These are phyloP conservation scores for Crocodylus rhombifer DNA, from an alignment of 2,797 vertebrate species.

Conservation along the genomic window DNA sequence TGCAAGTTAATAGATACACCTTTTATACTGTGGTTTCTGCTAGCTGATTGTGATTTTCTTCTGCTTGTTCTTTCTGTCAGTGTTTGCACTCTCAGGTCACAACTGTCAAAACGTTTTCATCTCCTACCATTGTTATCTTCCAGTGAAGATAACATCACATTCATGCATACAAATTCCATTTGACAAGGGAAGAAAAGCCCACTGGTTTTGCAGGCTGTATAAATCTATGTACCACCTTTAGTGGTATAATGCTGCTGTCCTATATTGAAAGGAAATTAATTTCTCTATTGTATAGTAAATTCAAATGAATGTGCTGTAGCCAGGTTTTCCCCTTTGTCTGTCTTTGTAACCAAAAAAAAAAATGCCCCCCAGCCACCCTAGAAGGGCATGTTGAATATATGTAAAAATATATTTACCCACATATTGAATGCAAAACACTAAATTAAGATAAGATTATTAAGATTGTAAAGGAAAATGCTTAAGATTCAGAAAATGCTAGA, in stretches of 20 bases:
- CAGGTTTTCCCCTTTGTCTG: not conserved
- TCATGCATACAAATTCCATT: conserved; percentile 9
- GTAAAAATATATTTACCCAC: not conserved
- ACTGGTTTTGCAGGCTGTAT: not conserved
- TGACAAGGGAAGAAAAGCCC: not conserved
- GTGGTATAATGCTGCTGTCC: not conserved
- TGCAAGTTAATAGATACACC: conserved; percentile 53
- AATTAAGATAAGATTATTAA: not conserved
- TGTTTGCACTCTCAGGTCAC: conserved; percentile 65
- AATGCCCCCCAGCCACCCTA: not conserved
- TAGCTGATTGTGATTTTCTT: conserved; percentile 41
- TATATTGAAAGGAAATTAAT: not conserved
- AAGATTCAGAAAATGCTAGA: not conserved
- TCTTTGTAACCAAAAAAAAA: not conserved
- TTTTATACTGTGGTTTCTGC: conserved; percentile 21
- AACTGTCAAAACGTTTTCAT: conserved; percentile 54
- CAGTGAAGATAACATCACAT: conserved; percentile 45
- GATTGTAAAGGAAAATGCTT: not conserved
- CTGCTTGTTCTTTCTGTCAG: conserved; percentile 40
- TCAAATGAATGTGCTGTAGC: not conserved
- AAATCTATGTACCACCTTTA: not conserved
- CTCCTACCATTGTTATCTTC: conserved; percentile 51
- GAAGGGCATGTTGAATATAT: not conserved
- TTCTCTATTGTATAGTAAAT: not conserved
- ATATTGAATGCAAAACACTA: not conserved